Conservation (phyloP, 2,797 vertebrate species). For the Acipenser transmontanus region DNA sequence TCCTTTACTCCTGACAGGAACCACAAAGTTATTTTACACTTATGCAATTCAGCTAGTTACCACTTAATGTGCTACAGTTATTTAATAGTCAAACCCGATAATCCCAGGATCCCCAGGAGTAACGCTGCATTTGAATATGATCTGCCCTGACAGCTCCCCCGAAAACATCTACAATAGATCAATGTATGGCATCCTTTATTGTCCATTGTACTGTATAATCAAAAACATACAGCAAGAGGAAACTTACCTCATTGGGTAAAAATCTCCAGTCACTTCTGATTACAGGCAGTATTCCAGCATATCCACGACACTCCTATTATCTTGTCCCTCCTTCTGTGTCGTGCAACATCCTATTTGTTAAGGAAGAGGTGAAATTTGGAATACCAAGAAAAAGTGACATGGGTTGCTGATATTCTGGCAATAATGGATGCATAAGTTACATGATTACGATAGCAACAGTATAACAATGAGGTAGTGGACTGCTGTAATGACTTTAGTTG, state of each 20-base stretch:
- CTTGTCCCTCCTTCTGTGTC: no score
- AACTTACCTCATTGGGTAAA: neutral
- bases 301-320: no score
- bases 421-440: slow-evolving; percentile 39
- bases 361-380: slow-evolving; percentile 34
- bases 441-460: slow-evolving; percentile 26
- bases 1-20: neutral
- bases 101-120: no score
- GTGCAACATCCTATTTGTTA: neutral
- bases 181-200: neutral
- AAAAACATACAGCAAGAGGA: neutral
- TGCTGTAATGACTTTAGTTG: no score
- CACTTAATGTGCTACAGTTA: neutral
- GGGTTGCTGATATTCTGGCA: slow-evolving; percentile 29
- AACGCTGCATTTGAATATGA: no score
- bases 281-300: neutral
- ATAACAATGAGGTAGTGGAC: no score
- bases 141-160: neutral
- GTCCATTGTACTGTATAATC: neutral
- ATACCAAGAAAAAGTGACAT: slow-evolving; percentile 39
- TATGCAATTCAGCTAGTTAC: neutral
- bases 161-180: neutral
- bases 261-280: neutral
- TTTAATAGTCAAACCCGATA: neutral
- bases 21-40: neutral